Evolutionary conservation across 2,113 vertebrate species (phyloP), one percentile per base, ranked within the genome.

Genomic region (Sylvia atricapilla): DNA sequence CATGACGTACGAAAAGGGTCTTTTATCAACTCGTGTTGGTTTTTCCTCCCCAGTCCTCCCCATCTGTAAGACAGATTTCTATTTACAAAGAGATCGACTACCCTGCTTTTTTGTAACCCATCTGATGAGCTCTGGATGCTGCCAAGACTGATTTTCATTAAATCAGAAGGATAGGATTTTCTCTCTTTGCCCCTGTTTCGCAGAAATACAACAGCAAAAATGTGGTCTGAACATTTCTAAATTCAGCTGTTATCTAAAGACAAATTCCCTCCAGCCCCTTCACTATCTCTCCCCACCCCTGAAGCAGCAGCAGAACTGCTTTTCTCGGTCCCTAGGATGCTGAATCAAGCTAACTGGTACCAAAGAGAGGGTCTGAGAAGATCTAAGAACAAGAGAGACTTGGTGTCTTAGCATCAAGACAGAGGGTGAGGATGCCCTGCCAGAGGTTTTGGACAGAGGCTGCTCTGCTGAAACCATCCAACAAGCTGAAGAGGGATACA

Each of bases 41-140:
- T 70, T 68, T 82, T 68, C 82, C 53, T 30, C 18, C 70, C 58
- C 25, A 74, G 9, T 18, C 20, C 17, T 75, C 76, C 31, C 49
- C 20, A 49, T 1, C 7, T 28, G 10, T 69, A 74, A 67, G 46
- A n/a, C 41, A 76, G 77, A 70, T 88, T 64, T 91, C 68, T 90
- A 37, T 89, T 91, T 85, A 77, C 87, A 93, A 96, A 89, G 23
- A 87, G 52, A 90, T 49, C 43, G 76, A 75, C 64, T 55, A 76
- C 47, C 37, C 78, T 86, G 60, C 35, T 90, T 93, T 90, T 89
- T 70, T 73, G 77, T 82, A 74, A 76, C 77, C 41, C 93, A 83
- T 87, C 86, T 77, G 66, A 94, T 76, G 81, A 91, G 75, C 66
- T 35, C 24, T 44, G 52, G 50, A 46, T 47, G 53, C 70, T 88